phyloP scores from a whole-genome alignment of 2,888 invertebrate genomes.

The Thymelicus lineola region DNA sequence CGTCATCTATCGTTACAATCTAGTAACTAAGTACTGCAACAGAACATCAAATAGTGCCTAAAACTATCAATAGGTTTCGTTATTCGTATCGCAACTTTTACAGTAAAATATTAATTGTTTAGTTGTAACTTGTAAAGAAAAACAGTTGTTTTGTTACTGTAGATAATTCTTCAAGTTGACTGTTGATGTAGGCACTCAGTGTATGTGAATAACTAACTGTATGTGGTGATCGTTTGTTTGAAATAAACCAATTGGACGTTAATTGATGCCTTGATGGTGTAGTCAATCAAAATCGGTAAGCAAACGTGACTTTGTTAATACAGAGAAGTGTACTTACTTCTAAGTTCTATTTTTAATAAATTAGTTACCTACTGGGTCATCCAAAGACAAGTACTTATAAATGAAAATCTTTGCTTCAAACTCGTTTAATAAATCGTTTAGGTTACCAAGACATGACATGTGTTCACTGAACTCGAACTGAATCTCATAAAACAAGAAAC shows the following conservation, averaged over 20 bases:
- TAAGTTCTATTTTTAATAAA: too few relatives aligned
- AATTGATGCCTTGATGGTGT: too few relatives aligned
- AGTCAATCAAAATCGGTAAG: too few relatives aligned
- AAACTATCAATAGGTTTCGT: slow-evolving; percentile 7
- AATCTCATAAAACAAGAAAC: not conserved
- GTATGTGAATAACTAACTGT: not conserved
- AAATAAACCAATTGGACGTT: too few relatives aligned
- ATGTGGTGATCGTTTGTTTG: not conserved
- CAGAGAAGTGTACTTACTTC: too few relatives aligned
- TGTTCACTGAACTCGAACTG: not conserved
- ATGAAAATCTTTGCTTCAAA: not conserved
- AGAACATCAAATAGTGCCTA: not conserved
- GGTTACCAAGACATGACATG: not conserved
- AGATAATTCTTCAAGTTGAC: not conserved
- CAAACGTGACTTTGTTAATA: too few relatives aligned
- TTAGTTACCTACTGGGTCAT: too few relatives aligned
- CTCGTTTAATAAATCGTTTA: not conserved
- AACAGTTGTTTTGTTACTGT: not conserved
- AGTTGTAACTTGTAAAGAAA: slow-evolving; percentile 2
- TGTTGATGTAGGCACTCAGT: not conserved
- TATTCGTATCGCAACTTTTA: not conserved
- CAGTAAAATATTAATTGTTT: not conserved
- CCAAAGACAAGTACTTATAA: too few relatives aligned
- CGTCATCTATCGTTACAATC: slow-evolving; percentile 41
- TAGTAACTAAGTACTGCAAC: not conserved